Conservation (phyloP, 35 echinoderm and acorn worm species). For the Heliocidaris erythrogramma region DNA sequence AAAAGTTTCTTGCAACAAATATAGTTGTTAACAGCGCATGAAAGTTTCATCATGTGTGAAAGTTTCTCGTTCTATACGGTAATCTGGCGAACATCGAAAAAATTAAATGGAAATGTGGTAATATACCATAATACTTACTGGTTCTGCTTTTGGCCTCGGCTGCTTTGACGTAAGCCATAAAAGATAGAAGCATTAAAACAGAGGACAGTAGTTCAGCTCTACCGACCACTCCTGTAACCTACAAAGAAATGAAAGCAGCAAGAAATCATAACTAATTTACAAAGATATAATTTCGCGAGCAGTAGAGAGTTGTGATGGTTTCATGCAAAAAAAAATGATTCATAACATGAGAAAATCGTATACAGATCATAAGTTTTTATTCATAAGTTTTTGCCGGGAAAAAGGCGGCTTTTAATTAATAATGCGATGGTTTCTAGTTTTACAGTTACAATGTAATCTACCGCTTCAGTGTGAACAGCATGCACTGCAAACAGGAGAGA, state of each 20-base stretch:
- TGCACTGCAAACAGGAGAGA: slow-evolving; percentile 77
- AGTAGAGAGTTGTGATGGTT: not conserved
- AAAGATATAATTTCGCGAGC: not conserved
- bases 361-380: not conserved
- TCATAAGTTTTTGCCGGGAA: no score
- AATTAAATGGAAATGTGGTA: no score
- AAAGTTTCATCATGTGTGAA: no score
- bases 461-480: slow-evolving; percentile 84
- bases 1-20: no score
- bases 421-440: not conserved
- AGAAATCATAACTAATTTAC: not conserved
- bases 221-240: slow-evolving; percentile 83
- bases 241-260: not conserved
- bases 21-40: no score
- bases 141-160: not conserved
- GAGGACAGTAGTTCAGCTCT: slow-evolving; percentile 73
- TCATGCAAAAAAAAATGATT: not conserved
- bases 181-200: slow-evolving; percentile 55
- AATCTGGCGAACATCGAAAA: no score
- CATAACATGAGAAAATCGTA: no score
- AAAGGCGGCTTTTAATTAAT: no score
- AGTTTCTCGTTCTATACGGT: no score
- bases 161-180: slow-evolving; percentile 53
- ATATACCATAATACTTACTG: no score
- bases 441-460: not conserved